phyloP scores from a whole-genome alignment of 2,888 invertebrate genomes.

The Cantharis nigra region DNA sequence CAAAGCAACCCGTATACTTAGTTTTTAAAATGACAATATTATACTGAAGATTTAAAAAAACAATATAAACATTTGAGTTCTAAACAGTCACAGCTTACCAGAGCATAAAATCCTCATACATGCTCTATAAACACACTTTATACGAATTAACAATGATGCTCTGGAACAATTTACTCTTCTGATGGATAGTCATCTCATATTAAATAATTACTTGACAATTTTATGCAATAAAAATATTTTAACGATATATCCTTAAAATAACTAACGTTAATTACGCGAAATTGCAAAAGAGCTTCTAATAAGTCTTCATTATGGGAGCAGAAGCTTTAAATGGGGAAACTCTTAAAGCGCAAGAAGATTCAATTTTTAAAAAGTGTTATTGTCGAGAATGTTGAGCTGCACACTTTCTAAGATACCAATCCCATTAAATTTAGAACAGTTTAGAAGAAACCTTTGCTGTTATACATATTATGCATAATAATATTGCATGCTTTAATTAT shows the following conservation, averaged over 20 bases:
- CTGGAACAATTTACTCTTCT: conserved; percentile 5
- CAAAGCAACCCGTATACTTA: background rate
- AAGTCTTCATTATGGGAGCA: background rate
- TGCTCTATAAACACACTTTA: conserved; percentile 33
- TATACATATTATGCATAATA: background rate
- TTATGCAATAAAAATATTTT: background rate
- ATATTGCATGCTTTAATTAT: background rate
- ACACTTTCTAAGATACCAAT: background rate
- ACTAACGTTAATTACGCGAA: background rate
- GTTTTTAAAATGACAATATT: background rate
- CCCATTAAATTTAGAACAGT: background rate
- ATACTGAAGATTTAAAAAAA: conserved; percentile 1
- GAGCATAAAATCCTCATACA: conserved; percentile 32
- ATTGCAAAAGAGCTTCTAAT: background rate
- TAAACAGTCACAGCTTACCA: conserved; percentile 26
- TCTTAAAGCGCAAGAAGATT: background rate
- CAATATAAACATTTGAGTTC: conserved; percentile 10
- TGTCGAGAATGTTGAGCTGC: background rate
- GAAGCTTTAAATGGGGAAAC: background rate
- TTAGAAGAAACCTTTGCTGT: background rate
- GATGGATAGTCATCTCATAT: conserved; percentile 15
- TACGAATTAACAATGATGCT: conserved; percentile 19
- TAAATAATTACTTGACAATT: conserved; percentile 9
- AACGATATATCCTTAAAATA: background rate
- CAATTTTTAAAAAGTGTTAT: background rate